phyloP scores from a whole-genome alignment of 2,888 invertebrate genomes.

The Odontomyia ornata region DNA sequence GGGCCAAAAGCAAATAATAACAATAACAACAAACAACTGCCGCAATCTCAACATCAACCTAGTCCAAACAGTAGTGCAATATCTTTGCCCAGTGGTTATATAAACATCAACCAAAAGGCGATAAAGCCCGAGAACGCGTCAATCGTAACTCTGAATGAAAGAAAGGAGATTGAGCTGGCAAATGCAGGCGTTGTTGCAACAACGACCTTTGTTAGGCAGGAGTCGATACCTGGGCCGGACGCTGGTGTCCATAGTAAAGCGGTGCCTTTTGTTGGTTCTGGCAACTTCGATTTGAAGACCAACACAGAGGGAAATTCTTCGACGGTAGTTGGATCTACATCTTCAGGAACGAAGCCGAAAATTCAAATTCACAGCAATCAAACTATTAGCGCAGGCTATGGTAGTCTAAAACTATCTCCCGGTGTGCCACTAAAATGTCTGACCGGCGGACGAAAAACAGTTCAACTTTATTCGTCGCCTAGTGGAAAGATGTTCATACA shows the following conservation, averaged over 20 bases:
- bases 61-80: constrained; percentile 40
- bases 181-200: not conserved
- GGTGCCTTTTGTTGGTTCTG: constrained; percentile 1
- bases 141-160: constrained; percentile 19
- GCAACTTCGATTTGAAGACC: constrained; percentile 22
- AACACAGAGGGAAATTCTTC: not conserved
- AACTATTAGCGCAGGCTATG: constrained; percentile 51
- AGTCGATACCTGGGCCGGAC: not conserved
- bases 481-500: constrained; percentile 62
- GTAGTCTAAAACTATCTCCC: constrained; percentile 55
- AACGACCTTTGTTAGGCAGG: constrained; percentile 6
- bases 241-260: not conserved
- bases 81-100: constrained; percentile 20
- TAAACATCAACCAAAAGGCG: constrained; percentile 28
- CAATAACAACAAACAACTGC: constrained; percentile 54
- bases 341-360: constrained; percentile 50
- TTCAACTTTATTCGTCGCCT: constrained; percentile 61
- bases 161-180: constrained; percentile 21
- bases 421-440: constrained; percentile 57
- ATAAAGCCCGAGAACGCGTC: constrained; percentile 20
- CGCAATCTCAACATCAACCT: constrained; percentile 50
- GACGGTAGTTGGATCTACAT: not conserved
- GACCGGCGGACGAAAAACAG: constrained; percentile 55
- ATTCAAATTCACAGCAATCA: constrained; percentile 53
- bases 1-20: constrained; percentile 54